Base-by-base conservation (phyloP, 2,888 invertebrate genomes). In the Carterocephalus palaemon region DNA sequence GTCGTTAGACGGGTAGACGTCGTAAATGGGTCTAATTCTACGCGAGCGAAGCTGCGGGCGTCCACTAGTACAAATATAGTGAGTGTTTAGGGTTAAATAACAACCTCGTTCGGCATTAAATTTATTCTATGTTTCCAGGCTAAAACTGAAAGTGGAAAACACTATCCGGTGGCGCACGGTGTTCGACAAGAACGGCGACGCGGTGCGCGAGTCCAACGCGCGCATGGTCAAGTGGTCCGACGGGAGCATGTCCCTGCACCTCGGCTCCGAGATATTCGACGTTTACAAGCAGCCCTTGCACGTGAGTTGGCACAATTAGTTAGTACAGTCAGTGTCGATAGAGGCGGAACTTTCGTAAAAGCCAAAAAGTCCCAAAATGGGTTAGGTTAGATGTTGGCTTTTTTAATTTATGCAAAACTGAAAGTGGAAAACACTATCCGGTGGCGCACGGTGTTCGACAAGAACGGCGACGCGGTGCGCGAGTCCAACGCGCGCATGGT, bases 371-470 rank as follows among this genome's bases (percentile, higher is more conserved):
- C n/a, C n/a, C n/a, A n/a, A n/a, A n/a, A n/a, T n/a, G n/a, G n/a
- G n/a, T n/a, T n/a, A n/a, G n/a, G n/a, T n/a, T n/a, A n/a, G n/a
- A n/a, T n/a, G n/a, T n/a, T n/a, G n/a, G n/a, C n/a, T n/a, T n/a
- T n/a, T n/a, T n/a, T n/a, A n/a, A n/a, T n/a, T n/a, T n/a, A n/a
- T n/a, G n/a, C n/a, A 38, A 96, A 96, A 78, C 79, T 96, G 20
- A 96, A 96, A 82, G 96, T 99, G 6, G 99, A 99, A 82, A 99
- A 99, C 78, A 99, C 99, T 0, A 95, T 99, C 38, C 90, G 99
- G 5, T 99, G 99, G 99, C 90, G 96, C 22, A 94, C 95, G 8
- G 88, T 85, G 5, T 92, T 95, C 74, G 93, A 95, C 69, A 91
- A 93, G 51, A 91, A 93, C 42, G 96, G 95, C 12, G 92, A 94